These are phyloP conservation scores for Crotalus tigris DNA, from an alignment of 2,113 vertebrate genomes.

Conservation along the genomic window DNA sequence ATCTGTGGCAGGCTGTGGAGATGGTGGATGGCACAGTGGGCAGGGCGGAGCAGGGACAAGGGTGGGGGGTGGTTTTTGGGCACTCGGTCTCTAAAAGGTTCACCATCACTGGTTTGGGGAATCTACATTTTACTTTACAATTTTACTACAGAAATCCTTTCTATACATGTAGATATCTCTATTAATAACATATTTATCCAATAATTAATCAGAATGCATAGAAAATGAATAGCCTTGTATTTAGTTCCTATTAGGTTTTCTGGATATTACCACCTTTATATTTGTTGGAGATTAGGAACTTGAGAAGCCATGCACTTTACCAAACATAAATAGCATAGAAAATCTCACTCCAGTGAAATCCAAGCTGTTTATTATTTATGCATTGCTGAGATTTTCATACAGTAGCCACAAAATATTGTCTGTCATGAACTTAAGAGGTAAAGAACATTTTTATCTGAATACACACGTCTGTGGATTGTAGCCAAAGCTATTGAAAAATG, in stretches of 20 bases:
- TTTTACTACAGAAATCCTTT: not conserved
- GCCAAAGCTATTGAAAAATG: constrained; percentile 42
- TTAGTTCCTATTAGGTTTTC: not conserved
- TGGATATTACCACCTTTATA: not conserved
- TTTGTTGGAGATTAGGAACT: not conserved
- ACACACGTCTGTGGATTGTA: constrained; percentile 21
- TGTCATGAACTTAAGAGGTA: constrained; percentile 9
- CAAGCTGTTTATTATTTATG: not conserved
- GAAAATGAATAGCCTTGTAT: not conserved
- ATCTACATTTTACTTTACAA: not conserved
- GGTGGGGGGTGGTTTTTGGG: too few species aligned
- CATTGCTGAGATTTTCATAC: not conserved
- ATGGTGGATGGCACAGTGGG: too few species aligned
- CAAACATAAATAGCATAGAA: not conserved
- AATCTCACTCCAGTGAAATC: constrained; percentile 8
- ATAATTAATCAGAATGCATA: not conserved
- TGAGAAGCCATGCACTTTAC: not conserved
- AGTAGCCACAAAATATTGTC: constrained; percentile 13
- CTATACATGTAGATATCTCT: not conserved
- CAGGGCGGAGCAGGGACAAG: too few species aligned
- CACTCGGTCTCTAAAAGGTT: too few species aligned
- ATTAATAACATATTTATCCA: not conserved
- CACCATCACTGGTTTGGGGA: not conserved
- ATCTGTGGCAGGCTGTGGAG: too few species aligned
- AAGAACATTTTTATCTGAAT: not conserved